Base-by-base conservation (phyloP, 2,113 vertebrate genomes). In the Zosterops hypoxanthus region DNA sequence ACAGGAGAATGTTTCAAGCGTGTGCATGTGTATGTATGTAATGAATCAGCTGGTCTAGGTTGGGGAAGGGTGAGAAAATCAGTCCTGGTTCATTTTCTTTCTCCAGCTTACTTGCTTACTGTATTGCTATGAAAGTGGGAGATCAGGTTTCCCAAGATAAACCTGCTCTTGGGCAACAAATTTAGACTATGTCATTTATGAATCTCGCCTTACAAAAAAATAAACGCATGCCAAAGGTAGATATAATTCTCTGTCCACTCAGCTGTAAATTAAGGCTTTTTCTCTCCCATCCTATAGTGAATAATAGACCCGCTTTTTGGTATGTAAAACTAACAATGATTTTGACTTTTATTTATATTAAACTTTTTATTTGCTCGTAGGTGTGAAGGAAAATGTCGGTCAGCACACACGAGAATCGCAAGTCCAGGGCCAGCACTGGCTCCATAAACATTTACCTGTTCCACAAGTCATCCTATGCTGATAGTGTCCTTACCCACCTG, bases 401-500 rank as follows among this genome's bases (percentile, higher is more conserved):
- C 97, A 98, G 98, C 49, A 97, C 98, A 96, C 98, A 98, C 13
- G 98, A 98, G 96, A 98, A 98, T 96, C 98, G 98, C 92, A 98
- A 98, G 92, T 98, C 98, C 26, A 96, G 98, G 70, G 98, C 98
- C 97, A 98, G 98, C 91, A 98, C 98, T 34, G 98, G 98, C 95
- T 98, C 98, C 50, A 98, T 98, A 89, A 98, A 98, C 88, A 98
- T 98, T 89, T 98, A 98, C 61, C 96, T 98, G 94, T 98, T 98
- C 66, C 98, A 98, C 94, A 98, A 98, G 94, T 98, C 98, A 23
- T 98, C 98, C n/a, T 98, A 98, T 13, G 98, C 98, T 3, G 98
- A 98, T 97, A 98, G 98, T 5, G 98, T 98, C 79, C 98, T 98
- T 65, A 98, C 98, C 5, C 98, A 98, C 85, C 73, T 98, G 47